These are phyloP conservation scores for Melanotaenia parkinsoni DNA, from an alignment of 2,797 vertebrate species.

Conservation along the genomic window DNA sequence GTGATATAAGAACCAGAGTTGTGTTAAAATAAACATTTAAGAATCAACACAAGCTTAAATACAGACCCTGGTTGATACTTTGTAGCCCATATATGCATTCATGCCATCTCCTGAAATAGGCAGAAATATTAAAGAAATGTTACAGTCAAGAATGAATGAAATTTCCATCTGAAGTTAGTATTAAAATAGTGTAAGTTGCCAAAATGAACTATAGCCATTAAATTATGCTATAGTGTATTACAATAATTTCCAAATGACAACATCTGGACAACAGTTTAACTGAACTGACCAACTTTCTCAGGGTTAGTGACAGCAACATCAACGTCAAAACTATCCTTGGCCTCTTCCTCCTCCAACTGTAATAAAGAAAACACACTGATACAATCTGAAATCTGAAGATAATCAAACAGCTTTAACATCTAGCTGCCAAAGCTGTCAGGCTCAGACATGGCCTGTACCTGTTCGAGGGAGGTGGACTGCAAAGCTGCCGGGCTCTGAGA, in stretches of 20 bases:
- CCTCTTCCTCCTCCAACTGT: slow-evolving; percentile 91
- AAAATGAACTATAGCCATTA: not conserved
- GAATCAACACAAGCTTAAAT: slow-evolving; percentile 1
- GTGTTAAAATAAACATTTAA: not conserved
- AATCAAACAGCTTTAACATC: not conserved
- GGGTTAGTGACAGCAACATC: slow-evolving; percentile 93
- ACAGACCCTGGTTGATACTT: slow-evolving; percentile 94
- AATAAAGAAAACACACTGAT: slow-evolving; percentile 8
- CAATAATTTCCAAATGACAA: not conserved
- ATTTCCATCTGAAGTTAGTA: not conserved
- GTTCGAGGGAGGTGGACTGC: slow-evolving; percentile 85
- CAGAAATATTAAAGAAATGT: slow-evolving; percentile 27
- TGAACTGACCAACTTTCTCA: slow-evolving; percentile 93
- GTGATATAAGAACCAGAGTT: not conserved
- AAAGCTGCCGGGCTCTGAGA: slow-evolving; percentile 72
- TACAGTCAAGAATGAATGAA: not conserved
- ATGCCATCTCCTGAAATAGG: slow-evolving; percentile 92
- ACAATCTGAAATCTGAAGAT: slow-evolving; percentile 9
- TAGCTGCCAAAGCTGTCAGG: not conserved
- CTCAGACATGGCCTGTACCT: slow-evolving; percentile 76
- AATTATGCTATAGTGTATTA: not conserved
- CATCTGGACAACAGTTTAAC: not conserved
- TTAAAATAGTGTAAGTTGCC: not conserved
- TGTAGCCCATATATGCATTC: slow-evolving; percentile 96
- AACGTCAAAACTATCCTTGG: slow-evolving; percentile 91